Evolutionary conservation across 2,797 vertebrate genomes (phyloP).

Genomic region (Steatocranus sp.): DNA sequence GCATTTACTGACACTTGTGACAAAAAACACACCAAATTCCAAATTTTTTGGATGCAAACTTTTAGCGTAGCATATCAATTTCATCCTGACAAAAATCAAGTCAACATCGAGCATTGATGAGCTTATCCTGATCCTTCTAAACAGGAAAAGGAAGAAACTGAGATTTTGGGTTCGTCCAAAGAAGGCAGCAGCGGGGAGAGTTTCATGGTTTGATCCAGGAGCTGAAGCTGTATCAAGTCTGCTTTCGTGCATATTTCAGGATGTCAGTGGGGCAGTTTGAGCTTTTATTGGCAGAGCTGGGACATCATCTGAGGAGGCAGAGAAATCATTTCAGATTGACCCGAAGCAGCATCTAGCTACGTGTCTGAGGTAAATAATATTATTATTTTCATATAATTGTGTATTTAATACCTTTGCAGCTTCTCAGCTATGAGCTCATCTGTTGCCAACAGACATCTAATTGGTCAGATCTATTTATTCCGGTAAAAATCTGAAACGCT

Average conservation of each 20-base stretch:
- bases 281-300: not conserved
- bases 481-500: not conserved
- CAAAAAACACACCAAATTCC: not conserved
- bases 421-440: not conserved
- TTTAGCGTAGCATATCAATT: not conserved
- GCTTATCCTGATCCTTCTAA: not conserved
- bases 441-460: not conserved
- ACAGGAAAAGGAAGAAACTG: not conserved
- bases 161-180: not conserved
- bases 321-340: not conserved
- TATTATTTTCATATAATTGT: not conserved
- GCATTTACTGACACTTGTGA: not conserved
- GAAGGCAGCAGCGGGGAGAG: not conserved
- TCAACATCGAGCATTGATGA: not conserved
- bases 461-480: not conserved
- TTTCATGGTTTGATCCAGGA: not conserved
- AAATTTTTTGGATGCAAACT: not conserved
- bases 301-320: not conserved
- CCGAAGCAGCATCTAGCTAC: not conserved
- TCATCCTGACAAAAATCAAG: not conserved
- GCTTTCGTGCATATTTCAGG: not conserved
- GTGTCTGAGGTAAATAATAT: not conserved
- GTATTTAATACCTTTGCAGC: not conserved
- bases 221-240: not conserved
- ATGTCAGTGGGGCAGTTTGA: not conserved